Base-by-base conservation (phyloP, 1,140 invertebrate genomes). In the Drosophila triauraria region DNA sequence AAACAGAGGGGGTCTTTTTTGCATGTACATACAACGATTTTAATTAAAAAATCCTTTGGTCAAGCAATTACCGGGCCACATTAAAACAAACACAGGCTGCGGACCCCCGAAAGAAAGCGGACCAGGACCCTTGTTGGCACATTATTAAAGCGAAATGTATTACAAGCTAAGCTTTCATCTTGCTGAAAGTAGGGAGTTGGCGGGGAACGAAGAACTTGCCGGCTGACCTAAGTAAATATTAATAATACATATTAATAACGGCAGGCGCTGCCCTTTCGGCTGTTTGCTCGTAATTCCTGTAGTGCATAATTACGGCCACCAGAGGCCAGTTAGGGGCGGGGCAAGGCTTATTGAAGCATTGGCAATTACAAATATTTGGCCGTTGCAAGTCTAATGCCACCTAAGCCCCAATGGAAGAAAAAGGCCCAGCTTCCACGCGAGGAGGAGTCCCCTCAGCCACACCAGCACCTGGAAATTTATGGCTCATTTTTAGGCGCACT, bases 201-300 rank as follows among this genome's bases (percentile, higher is more conserved):
- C 46, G 17, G 50, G 27, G 15, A 25, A 30, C 25, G 30, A 32
- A 32, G 30, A 32, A 32, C 8, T 32, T 32, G 7, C 32, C 46
- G 60, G 43, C 85, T 91, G 90, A 91, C 90, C 90, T 90, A 90
- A 91, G 90, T 91, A 91, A 91, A 91, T 86, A 91, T 91, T 91
- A 91, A 91, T 91, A 91, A 91, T 86, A 86, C 80, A 82, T 91
- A 91, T 91, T 91, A 90, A 91, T 91, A 91, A 88, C 78, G 86
- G 42, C 63, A 56, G 72, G 51, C 44, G 51, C 60, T 48, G 70
- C 68, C 72, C 80, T 70, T 43, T 59, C 50, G 79, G 80, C 80
- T 91, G 77, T 91, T 91, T 91, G 67, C 90, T 82, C 86, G 75
- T 90, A 85, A 90, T 90, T 88, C 85, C 85, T 72, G 85, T 81